Evolutionary conservation across 2,113 vertebrate species (phyloP), one percentile per base, ranked within the genome.

Genomic region (Chaenogobius annularis): DNA sequence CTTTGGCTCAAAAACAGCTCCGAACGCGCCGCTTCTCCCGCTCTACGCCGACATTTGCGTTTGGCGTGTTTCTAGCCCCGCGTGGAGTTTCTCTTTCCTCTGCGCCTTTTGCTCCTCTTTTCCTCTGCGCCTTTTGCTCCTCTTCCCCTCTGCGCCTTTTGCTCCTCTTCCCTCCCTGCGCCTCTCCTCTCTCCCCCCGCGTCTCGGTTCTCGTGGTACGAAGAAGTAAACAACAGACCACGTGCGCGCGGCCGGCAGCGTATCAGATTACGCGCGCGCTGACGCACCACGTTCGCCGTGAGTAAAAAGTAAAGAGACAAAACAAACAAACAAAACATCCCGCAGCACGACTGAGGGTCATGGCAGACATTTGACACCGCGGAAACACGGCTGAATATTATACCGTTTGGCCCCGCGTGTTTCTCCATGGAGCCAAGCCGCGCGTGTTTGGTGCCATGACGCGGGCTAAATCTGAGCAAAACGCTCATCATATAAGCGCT

Each of bases 161-260:
- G n/a, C n/a, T 31, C 26, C 26, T 31, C 26, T 31, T 31, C 26
- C 4, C 26, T 31, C 26, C 26, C 0, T 23, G 22, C 4, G 10
- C 9, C 40, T 46, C 70, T 31, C 23, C 52, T 17, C 37, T 48
- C 23, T 64, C 69, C n/a, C n/a, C n/a, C n/a, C n/a, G n/a, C n/a
- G n/a, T n/a, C n/a, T n/a, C n/a, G n/a, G n/a, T n/a, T n/a, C n/a
- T n/a, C n/a, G n/a, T n/a, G n/a, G n/a, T n/a, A n/a, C n/a, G n/a
- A n/a, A n/a, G 82, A 90, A 79, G 91, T 93, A 91, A 94, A 94
- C 93, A 94, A 87, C 87, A 80, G 72, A 78, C 87, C 91, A 90
- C 89, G 90, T 92, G 92, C 72, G 62, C 79, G 23, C 85, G 70
- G 74, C 70, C 80, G n/a, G 89, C 82, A 76, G 88, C 69, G 3